Evolutionary conservation across 2,113 vertebrate genomes (phyloP), one percentile per base, ranked within the genome.

Genomic region (Notothenia rossii): DNA sequence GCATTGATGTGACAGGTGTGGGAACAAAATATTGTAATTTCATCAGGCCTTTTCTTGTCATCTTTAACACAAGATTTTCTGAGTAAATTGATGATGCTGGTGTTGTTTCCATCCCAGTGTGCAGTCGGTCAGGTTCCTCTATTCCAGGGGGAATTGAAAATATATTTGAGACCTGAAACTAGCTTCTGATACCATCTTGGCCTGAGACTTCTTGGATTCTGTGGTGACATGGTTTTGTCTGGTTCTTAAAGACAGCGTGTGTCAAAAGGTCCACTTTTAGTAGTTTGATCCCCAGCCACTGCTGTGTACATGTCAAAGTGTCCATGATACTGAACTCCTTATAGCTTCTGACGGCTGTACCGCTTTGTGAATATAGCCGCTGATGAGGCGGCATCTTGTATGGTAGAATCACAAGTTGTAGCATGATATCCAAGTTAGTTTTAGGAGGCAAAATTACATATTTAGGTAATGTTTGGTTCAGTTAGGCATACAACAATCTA

Each of bases 71-170:
- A 55, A 12, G 43, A 49, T 43, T 40, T 25, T 12, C 55, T 17
- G 29, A 66, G 68, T 11, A n/a, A 73, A 59, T 3, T 14, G 48
- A 74, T 68, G 43, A 56, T 22, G 63, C n/a, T 33, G 49, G 43
- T 67, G 22, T 62, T 40, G 66, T 90, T 91, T 82, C 69, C 73
- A 62, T 90, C 86, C 84, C 81, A 85, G 49, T 22, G 50, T 69
- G 81, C 76, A 83, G 61, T 76, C 69, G 18, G 36, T 80, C 79
- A 78, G 87, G 72, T 94, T 92, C 89, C 91, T 93, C 90, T 88
- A 86, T 91, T 87, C 93, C 91, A 68, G 77, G 84, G 87, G 94
- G 94, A 95, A 95, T 95, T 91, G 94, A 95, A 91, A 95, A 86
- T 86, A 58, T 83, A 53, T 77, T 48, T 36, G 84, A 92, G 92